Percentiles rank a stretch among this genome's conserved stretches.
These are phyloP conservation scores for Drosophila neotestacea DNA, from an alignment of 2,888 invertebrate genomes.

Conservation along the genomic window DNA sequence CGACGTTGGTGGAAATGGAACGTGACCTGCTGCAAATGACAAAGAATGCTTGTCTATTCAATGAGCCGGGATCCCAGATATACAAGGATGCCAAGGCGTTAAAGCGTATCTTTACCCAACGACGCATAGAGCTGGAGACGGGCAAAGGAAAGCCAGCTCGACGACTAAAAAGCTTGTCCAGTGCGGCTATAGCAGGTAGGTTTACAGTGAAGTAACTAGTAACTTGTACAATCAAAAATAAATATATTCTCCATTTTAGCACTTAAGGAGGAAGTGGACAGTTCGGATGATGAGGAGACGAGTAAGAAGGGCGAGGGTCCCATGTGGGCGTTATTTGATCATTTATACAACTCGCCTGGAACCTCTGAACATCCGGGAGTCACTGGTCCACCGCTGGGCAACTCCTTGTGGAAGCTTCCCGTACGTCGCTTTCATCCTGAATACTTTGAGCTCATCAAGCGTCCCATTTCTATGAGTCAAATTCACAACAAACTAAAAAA, in stretches of 20 bases:
- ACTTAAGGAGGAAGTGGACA: constrained; percentile 88
- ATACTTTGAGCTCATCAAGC: constrained; percentile 98
- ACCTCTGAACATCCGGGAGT: constrained; percentile 86
- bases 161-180: constrained; percentile 70
- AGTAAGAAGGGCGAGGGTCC: constrained; percentile 89
- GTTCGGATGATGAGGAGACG: constrained; percentile 88
- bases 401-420: constrained; percentile 97
- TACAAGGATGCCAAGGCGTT: constrained; percentile 97
- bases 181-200: constrained; percentile 77
- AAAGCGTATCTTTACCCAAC: constrained; percentile 89
- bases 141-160: constrained; percentile 87
- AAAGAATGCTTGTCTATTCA: constrained; percentile 97
- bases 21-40: constrained; percentile 95
- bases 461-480: constrained; percentile 97
- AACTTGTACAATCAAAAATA: neutral
- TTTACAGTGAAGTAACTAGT: no score
- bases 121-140: constrained; percentile 90
- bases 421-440: constrained; percentile 96
- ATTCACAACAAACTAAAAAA: constrained; percentile 93
- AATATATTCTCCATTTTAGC: constrained; percentile 49
- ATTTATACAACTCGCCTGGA: constrained; percentile 89
- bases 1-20: constrained; percentile 92
- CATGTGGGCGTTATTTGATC: constrained; percentile 95
- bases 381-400: constrained; percentile 92
- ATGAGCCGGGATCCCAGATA: constrained; percentile 98